Conservation (phyloP, 2,113 vertebrate genomes). For the Notarius lentiginosus region DNA sequence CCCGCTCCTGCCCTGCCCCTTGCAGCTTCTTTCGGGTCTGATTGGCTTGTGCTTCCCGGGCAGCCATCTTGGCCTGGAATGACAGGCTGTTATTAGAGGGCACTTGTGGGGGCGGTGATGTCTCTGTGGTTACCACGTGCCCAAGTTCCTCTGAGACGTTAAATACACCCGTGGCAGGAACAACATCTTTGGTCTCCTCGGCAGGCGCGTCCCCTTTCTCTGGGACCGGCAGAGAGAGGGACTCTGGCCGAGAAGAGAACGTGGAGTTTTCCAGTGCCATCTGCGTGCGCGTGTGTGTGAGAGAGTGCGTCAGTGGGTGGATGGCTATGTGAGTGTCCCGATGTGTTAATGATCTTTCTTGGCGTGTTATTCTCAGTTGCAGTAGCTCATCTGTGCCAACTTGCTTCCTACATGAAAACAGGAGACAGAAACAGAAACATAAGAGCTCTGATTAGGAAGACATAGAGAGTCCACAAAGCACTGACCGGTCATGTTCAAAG, state of each 20-base stretch:
- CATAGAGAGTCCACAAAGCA: background rate
- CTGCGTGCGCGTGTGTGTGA: slow-evolving; percentile 11
- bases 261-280: slow-evolving; percentile 72
- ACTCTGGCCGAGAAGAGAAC: slow-evolving; percentile 57
- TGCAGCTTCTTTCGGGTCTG: slow-evolving; percentile 64
- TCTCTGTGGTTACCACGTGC: slow-evolving; percentile 71
- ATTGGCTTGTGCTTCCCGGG: slow-evolving; percentile 68
- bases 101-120: slow-evolving; percentile 48
- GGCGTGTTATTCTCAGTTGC: slow-evolving; percentile 37
- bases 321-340: slow-evolving; percentile 15
- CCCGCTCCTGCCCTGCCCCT: slow-evolving; percentile 69
- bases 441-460: slow-evolving; percentile 10
- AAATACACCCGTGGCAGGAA: slow-evolving; percentile 57
- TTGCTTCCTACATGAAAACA: slow-evolving; percentile 43
- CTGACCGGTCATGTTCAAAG: background rate
- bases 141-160: slow-evolving; percentile 70
- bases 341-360: slow-evolving; percentile 43
- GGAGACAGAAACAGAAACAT: slow-evolving; percentile 35
- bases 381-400: slow-evolving; percentile 40
- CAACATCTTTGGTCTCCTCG: slow-evolving; percentile 62
- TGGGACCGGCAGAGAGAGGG: slow-evolving; percentile 57
- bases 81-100: slow-evolving; percentile 64
- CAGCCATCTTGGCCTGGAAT: slow-evolving; percentile 74
- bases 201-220: slow-evolving; percentile 65
- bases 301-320: slow-evolving; percentile 23